A percentile compares a stretch with the other conserved stretches of the same genome.
phyloP scores from a whole-genome alignment of 2,888 invertebrate genomes.

The Lacanobia wlatinum region DNA sequence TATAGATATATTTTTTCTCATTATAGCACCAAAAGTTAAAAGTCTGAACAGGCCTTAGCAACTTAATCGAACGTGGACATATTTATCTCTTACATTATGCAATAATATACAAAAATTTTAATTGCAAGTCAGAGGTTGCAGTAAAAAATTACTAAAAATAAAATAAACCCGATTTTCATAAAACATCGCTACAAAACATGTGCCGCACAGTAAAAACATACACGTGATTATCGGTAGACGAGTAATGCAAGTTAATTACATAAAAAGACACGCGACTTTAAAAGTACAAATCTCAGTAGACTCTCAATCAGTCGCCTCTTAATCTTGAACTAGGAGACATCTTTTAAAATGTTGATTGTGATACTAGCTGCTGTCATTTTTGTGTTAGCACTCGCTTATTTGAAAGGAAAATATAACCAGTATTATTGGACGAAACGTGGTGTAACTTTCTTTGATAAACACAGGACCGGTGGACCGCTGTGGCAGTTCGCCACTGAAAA shows the following conservation, averaged over 20 bases:
- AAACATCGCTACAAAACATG: not conserved
- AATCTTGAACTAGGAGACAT: constrained; percentile 2
- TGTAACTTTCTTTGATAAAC: constrained; percentile 70
- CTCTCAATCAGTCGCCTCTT: constrained; percentile 19
- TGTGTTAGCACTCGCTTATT: constrained; percentile 59
- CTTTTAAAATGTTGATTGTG: constrained; percentile 48
- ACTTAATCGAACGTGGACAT: not conserved
- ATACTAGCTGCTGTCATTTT: constrained; percentile 26
- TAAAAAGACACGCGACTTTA: not conserved
- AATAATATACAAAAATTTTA: constrained; percentile 4
- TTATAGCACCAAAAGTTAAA: too few relatives aligned
- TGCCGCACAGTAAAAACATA: constrained; percentile 5
- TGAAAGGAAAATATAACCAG: constrained; percentile 74
- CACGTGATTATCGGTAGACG: not conserved
- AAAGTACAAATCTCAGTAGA: constrained; percentile 5
- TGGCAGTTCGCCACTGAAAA: constrained; percentile 71
- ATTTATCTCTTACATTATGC: not conserved
- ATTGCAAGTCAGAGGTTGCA: not conserved
- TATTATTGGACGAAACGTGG: constrained; percentile 79
- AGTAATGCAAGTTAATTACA: not conserved
- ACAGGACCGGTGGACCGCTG: constrained; percentile 72
- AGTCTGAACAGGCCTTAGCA: not conserved
- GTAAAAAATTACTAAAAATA: not conserved
- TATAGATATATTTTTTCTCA: too few relatives aligned
- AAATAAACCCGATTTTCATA: not conserved